These are phyloP conservation scores for Lasioglossum pauxillum DNA, from an alignment of 2,888 invertebrate species.

Conservation along the genomic window DNA sequence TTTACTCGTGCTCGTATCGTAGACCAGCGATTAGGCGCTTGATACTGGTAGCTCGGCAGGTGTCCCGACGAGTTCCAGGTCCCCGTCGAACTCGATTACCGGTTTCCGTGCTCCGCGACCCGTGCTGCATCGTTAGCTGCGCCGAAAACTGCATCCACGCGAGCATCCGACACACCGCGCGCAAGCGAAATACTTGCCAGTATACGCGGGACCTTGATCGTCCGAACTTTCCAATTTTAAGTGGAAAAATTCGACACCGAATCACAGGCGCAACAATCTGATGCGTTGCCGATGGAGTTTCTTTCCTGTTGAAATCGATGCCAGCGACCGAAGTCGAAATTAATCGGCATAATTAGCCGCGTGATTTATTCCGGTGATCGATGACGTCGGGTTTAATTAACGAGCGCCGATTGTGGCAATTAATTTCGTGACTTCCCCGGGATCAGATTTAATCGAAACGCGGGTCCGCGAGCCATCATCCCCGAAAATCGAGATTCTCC, in stretches of 20 bases:
- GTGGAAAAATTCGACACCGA: neutral
- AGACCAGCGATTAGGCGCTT: slow-evolving; percentile 34
- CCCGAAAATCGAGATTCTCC: neutral
- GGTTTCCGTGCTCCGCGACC: neutral
- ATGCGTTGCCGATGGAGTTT: neutral
- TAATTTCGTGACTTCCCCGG: slow-evolving; percentile 23
- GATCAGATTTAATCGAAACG: slow-evolving; percentile 29
- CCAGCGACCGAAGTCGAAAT: slow-evolving; percentile 24
- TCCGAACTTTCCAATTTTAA: neutral
- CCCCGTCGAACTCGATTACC: slow-evolving; percentile 40
- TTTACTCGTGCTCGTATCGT: slow-evolving; percentile 37
- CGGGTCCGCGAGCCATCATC: neutral
- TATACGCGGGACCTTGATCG: neutral
- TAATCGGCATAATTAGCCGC: slow-evolving; percentile 38
- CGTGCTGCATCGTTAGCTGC: neutral
- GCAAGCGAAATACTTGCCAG: neutral
- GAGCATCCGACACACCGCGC: neutral
- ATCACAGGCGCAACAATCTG: neutral
- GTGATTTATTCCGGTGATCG: slow-evolving; percentile 47
- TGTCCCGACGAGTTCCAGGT: slow-evolving; percentile 26
- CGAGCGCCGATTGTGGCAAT: slow-evolving; percentile 35
- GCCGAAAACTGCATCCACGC: neutral
- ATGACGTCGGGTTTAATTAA: slow-evolving; percentile 48
- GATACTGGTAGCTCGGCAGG: slow-evolving; percentile 13
- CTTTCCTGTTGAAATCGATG: neutral